Conservation (phyloP, 2,888 invertebrate genomes). For the Actias luna region DNA sequence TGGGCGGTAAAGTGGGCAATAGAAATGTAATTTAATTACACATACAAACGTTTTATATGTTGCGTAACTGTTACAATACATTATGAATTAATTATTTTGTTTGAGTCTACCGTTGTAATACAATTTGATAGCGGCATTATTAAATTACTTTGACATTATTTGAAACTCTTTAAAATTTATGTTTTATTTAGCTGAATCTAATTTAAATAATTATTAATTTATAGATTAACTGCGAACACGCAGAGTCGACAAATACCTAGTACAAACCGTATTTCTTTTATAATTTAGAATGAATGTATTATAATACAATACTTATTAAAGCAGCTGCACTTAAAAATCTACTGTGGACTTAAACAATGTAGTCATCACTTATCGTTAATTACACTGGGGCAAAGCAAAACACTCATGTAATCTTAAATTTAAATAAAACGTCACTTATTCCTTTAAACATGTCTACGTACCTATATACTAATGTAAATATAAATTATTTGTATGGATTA, state of each 20-base stretch:
- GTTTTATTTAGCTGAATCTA: not conserved
- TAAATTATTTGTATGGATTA: no score
- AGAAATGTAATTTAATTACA: constrained; percentile 52
- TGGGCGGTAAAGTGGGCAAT: constrained; percentile 47
- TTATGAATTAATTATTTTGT: constrained; percentile 17
- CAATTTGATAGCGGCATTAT: not conserved
- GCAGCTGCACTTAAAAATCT: not conserved
- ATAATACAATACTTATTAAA: not conserved
- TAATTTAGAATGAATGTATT: not conserved
- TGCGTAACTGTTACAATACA: constrained; percentile 23
- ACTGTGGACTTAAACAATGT: not conserved
- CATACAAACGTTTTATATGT: constrained; percentile 45
- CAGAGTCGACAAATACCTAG: not conserved
- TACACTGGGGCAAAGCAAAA: not conserved
- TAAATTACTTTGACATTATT: constrained; percentile 1
- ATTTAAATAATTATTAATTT: not conserved
- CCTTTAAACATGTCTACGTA: not conserved
- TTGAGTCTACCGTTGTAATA: constrained; percentile 19
- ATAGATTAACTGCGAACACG: not conserved
- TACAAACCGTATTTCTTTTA: not conserved
- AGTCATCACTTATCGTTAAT: not conserved
- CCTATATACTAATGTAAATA: no score
- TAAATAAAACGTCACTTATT: not conserved
- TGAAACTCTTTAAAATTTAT: not conserved
- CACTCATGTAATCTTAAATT: not conserved